These are phyloP conservation scores for Dione juno DNA, from an alignment of 2,888 invertebrate species.

Conservation along the genomic window DNA sequence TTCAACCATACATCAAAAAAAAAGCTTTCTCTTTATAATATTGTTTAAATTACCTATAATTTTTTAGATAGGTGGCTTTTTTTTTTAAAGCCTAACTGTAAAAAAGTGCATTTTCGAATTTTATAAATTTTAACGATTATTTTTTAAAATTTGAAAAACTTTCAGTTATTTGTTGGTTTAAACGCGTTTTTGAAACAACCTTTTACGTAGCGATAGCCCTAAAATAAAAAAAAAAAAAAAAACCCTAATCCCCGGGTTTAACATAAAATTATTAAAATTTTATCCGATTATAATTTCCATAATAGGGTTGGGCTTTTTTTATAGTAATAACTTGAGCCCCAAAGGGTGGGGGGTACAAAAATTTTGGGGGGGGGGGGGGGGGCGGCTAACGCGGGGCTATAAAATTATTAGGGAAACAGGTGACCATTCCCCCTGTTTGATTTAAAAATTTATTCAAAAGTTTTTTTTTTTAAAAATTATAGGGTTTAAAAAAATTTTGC, in stretches of 20 bases:
- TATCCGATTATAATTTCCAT: constrained; percentile 22
- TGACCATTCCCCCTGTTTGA: constrained; percentile 39
- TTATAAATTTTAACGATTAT: too few species aligned
- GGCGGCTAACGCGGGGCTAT: constrained; percentile 40
- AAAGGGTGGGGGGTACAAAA: constrained; percentile 38
- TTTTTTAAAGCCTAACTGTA: too few species aligned
- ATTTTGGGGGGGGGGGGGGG: constrained; percentile 45
- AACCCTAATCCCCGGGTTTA: background rate
- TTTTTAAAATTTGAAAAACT: too few species aligned
- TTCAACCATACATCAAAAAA: too few species aligned
- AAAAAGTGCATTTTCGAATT: too few species aligned
- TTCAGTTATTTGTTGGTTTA: too few species aligned
- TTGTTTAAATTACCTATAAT: too few species aligned
- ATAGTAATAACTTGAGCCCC: constrained; percentile 34
- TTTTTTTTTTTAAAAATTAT: background rate
- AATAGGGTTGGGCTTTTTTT: constrained; percentile 39
- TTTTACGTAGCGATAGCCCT: too few species aligned
- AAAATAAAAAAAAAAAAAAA: background rate
- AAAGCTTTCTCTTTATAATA: too few species aligned
- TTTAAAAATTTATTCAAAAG: constrained; percentile 39
- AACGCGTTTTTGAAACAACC: too few species aligned
- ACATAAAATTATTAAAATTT: constrained; percentile 11
- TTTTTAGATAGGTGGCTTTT: too few species aligned
- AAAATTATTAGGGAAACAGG: constrained; percentile 43
- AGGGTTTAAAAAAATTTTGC: background rate